Base-by-base conservation (phyloP, 2,113 vertebrate genomes). In the Atractosteus spatula region DNA sequence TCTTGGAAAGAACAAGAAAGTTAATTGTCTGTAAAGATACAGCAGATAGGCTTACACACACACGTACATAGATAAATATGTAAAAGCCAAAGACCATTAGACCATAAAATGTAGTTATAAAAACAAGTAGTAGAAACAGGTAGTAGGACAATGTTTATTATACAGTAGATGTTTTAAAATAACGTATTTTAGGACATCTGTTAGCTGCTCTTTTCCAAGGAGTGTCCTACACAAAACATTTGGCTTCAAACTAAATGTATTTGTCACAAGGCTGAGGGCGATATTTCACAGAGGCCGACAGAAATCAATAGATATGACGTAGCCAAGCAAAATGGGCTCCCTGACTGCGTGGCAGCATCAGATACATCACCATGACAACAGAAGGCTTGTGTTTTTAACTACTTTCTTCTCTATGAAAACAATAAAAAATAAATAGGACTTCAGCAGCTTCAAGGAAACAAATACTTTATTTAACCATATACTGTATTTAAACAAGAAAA, bases 311-410 rank as follows among this genome's bases (percentile, higher is more conserved):
- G n/a, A 54, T 54, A 68, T 68, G 51, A 68, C 55, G 29, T 41
- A 29, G 51, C 45, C 41, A 42, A 47, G 45, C 42, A 16, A n/a
- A 66, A 66, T 66, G 42, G 10, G 45, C 16, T 45, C 45, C 44
- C 43, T 66, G 43, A 66, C 64, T 44, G 47, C 10, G 2, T 1
- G 47, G 10, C 47, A 51, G 47, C 5, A 7, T 5, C 42, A 47
- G 6, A 66, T 66, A 66, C 11, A 66, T 66, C 64, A 44, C 13
- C 45, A 45, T 14, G 64, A 66, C 64, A 66, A 66, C 64, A n/a
- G 41, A 66, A 66, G 64, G 64, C 64, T 45, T 3, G 6, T 66
- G 64, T 47, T 41, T 45, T 51, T 10, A 7, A 51, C 3, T 7
- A 10, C 47, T 51, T 51, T 51, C 47, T 51, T 51, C 47, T 7